Base-by-base conservation (phyloP, 1,140 invertebrate species). In the Colletes gigas region DNA sequence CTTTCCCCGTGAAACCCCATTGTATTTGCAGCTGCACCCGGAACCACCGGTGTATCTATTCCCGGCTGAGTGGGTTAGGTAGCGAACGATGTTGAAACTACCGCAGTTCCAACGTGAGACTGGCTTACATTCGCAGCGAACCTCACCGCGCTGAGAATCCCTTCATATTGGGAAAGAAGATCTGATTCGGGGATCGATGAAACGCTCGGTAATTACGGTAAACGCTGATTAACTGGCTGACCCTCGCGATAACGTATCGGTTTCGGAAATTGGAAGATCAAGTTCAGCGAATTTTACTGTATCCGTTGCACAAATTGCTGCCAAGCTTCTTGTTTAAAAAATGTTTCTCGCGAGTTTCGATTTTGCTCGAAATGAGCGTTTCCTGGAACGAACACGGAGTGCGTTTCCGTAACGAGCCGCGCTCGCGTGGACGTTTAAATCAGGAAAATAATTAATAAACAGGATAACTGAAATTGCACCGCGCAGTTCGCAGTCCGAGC, bases 81-180 rank as follows among this genome's bases (percentile, higher is more conserved):
- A 77, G 76, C 59, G 15, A 12, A 63, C 71, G 79, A 52, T 79
- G 83, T 83, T 76, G 84, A 83, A 85, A 79, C 78, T 85, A 59
- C 75, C 68, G 55, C 62, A 83, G 60, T 71, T 76, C 50, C 55
- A 85, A 19, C 65, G 66, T 52, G 55, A 30, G 30, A 30, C 30
- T 30, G 30, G 69, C 65, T 85, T 81, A 44, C 47, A 30, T 55
- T 14, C 50, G 55, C 73, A 57, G 15, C 19, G 73, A 44, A 30
- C 62, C n/a, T n/a, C n/a, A n/a, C 30, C 30, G 30, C 30, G 30
- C 30, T 30, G 30, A 30, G 30, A 30, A 30, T 30, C 30, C 30
- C 30, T 30, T 2, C 30, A 30, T 30, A 30, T 30, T 30, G 47
- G 15, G 6, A 74, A 82, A 81, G 76, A 81, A 81, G 62, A 70